Percentiles rank a stretch among this genome's conserved stretches.
These are phyloP conservation scores for Megaptera novaeangliae DNA, from an alignment of 2,113 vertebrate genomes.

Conservation along the genomic window DNA sequence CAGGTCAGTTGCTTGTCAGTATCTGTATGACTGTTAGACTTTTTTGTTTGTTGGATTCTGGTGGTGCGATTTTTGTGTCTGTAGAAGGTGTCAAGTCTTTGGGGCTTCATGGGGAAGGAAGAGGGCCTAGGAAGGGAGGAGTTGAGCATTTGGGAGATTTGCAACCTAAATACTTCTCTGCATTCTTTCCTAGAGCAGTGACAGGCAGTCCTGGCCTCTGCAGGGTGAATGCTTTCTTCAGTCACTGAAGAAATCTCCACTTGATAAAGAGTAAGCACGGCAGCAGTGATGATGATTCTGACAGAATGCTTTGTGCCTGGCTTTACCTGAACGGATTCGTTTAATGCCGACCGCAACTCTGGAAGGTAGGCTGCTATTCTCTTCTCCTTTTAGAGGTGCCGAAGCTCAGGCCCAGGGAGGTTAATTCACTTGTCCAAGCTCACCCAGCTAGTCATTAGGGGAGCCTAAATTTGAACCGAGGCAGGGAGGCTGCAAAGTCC, in stretches of 20 bases:
- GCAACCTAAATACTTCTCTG: too few relatives aligned
- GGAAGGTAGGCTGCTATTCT: not conserved
- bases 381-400: too few relatives aligned
- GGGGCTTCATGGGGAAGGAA: not conserved
- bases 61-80: not conserved
- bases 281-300: rapidly evolving
- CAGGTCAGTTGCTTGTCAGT: not conserved
- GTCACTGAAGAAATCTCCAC: not conserved
- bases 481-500: not conserved
- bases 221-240: rapidly evolving
- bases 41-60: not conserved
- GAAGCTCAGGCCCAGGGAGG: not conserved
- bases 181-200: not conserved
- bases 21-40: not conserved
- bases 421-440: not conserved
- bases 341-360: rapidly evolving
- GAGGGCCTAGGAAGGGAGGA: not conserved
- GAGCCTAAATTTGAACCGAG: not conserved
- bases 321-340: not conserved
- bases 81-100: not conserved
- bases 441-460: not conserved
- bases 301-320: too few relatives aligned
- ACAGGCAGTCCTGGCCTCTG: not conserved
- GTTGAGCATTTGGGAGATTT: not conserved
- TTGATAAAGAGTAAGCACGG: not conserved